These are phyloP conservation scores for Lepidotrigona ventralis DNA, from an alignment of 1,140 invertebrate species.

Conservation along the genomic window DNA sequence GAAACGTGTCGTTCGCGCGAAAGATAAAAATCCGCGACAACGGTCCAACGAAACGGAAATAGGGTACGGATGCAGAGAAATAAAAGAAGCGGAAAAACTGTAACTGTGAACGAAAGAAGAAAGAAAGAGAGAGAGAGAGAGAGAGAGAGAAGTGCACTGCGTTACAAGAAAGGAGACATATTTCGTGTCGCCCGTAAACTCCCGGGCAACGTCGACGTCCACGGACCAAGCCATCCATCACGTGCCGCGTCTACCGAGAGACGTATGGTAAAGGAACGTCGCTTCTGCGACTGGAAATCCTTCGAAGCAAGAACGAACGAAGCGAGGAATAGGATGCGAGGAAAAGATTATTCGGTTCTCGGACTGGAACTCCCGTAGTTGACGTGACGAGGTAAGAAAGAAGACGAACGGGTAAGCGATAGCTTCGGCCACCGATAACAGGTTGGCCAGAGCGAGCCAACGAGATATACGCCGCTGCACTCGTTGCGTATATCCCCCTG, in stretches of 20 bases:
- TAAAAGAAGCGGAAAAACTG: not conserved
- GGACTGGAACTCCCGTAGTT: not conserved
- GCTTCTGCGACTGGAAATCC: slow-evolving; percentile 31
- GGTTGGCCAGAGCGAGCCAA: not conserved
- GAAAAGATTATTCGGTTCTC: slow-evolving; percentile 17
- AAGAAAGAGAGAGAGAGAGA: not conserved
- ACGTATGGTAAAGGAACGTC: slow-evolving; percentile 24
- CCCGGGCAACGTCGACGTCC: slow-evolving; percentile 22
- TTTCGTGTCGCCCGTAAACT: slow-evolving; percentile 45
- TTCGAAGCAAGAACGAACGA: slow-evolving; percentile 9
- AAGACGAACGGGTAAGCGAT: not conserved
- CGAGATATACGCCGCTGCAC: not conserved
- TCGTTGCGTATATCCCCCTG: not conserved
- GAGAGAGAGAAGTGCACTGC: not conserved
- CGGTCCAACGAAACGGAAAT: not conserved
- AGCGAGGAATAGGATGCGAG: slow-evolving; percentile 15
- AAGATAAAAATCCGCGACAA: not conserved
- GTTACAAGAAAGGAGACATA: slow-evolving; percentile 40
- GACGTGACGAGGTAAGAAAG: not conserved
- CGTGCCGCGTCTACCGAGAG: slow-evolving; percentile 17
- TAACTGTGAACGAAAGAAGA: not conserved
- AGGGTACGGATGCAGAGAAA: not conserved
- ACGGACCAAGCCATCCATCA: slow-evolving; percentile 43
- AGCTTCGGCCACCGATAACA: not conserved
- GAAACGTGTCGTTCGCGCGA: not conserved